Evolutionary conservation across 2,888 invertebrate genomes (phyloP), one percentile per base, ranked within the genome.

Genomic region (Macroteleia sp.): DNA sequence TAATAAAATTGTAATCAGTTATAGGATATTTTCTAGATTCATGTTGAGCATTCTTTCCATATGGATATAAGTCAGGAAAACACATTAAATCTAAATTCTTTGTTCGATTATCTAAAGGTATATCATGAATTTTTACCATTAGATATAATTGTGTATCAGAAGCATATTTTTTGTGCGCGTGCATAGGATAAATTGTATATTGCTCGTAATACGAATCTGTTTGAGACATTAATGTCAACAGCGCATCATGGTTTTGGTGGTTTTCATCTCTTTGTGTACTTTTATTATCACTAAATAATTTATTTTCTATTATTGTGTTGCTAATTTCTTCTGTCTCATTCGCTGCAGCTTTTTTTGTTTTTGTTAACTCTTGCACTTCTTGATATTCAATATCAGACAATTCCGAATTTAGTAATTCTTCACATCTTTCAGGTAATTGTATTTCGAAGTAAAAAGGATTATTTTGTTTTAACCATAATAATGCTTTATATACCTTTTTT

Each of bases 1-100:
- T 46, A 16, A 61, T 82, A 48, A 41, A 81, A 19, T 85, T 81
- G 46, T 64, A 83, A 54, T 83, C 77, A 34, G 70, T 64, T 34
- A 86, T 34, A 61, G 54, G 56, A 5, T 54, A 20, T 25, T 19
- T 17, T 30, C 84, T 70, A 4, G 73, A 14, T 22, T 75, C 64
- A 50, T 76, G 54, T 56, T 83, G 86, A 8, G 82, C 80, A 41
- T 79, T 19, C 10, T 46, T 6, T 1, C 59, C 59, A 19, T 61
- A n/a, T n/a, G n/a, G n/a, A n/a, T n/a, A n/a, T n/a, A n/a, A n/a
- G n/a, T n/a, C n/a, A n/a, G n/a, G n/a, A 44, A 81, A 81, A 52
- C 82, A 84, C 36, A 54, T 54, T 17, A 81, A 39, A 66, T 82
- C 82, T 17, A 80, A 48, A 30, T 52, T 19, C 74, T 81, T 54